Evolutionary conservation across 1,140 invertebrate species (phyloP).

Genomic region (Tenebrio molitor): DNA sequence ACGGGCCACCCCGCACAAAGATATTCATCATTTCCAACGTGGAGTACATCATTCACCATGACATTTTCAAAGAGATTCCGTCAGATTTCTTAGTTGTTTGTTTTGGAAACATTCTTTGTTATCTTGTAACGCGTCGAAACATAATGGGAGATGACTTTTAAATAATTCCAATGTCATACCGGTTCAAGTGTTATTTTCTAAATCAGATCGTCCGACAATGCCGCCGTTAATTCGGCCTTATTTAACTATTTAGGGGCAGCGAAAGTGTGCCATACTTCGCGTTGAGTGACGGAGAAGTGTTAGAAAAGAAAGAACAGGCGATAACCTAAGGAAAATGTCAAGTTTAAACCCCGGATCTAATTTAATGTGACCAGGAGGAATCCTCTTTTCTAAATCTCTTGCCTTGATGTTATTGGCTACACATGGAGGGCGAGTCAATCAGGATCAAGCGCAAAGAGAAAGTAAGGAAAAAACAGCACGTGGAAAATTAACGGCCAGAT

Average conservation of each 20-base stretch:
- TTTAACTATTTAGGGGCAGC: neutral
- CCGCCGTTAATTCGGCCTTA: neutral
- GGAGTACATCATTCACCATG: conserved; percentile 10
- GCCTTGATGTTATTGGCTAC: conserved; percentile 45
- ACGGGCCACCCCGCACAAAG: conserved; percentile 2
- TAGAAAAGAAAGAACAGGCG: conserved; percentile 23
- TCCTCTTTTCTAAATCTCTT: conserved; percentile 52
- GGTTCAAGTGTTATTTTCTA: neutral
- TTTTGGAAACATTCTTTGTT: conserved; percentile 4
- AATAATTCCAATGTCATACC: neutral
- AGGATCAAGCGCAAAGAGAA: conserved; percentile 31
- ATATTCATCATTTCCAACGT: conserved; percentile 1
- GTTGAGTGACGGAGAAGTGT: conserved; percentile 10
- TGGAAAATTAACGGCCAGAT: conserved; percentile 40
- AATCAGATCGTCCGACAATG: neutral
- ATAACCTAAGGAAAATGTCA: conserved; percentile 38
- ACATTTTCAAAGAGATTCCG: conserved; percentile 10
- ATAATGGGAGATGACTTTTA: conserved; percentile 8
- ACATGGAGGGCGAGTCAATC: conserved; percentile 46
- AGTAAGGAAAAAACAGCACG: conserved; percentile 25
- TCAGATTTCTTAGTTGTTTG: conserved; percentile 8
- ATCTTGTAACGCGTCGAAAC: conserved; percentile 1
- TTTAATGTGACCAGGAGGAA: conserved; percentile 53
- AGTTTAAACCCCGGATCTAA: conserved; percentile 49
- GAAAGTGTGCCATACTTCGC: neutral